A percentile compares a stretch with the other conserved stretches of the same genome.
phyloP scores from a whole-genome alignment of 2,113 vertebrate species.

The Cyrtonyx montezumae region DNA sequence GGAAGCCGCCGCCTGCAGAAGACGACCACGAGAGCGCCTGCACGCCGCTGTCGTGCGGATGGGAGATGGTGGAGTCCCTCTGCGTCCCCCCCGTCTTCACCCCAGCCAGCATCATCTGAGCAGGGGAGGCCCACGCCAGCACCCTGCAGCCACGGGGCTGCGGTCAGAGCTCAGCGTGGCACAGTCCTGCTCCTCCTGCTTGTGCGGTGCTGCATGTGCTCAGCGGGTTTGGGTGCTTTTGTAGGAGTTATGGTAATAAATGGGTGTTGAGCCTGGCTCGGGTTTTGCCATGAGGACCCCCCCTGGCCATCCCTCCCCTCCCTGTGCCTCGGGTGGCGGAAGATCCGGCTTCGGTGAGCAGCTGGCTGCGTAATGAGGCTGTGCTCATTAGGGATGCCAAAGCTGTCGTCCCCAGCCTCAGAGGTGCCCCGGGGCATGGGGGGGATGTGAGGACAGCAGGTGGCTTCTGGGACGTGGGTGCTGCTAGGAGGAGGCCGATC shows the following conservation, averaged over 20 bases:
- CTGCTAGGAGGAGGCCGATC: rapidly evolving
- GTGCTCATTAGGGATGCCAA: background rate
- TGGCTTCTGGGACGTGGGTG: no score
- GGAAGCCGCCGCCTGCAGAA: slow-evolving; percentile 28
- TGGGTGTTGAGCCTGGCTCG: rapidly evolving
- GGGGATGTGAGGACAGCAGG: rapidly evolving
- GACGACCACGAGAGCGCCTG: slow-evolving; percentile 64
- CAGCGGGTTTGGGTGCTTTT: background rate
- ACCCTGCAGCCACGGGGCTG: background rate
- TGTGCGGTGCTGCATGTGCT: rapidly evolving
- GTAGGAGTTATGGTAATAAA: background rate
- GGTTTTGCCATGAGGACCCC: rapidly evolving
- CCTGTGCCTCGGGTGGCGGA: rapidly evolving
- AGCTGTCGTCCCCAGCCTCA: rapidly evolving
- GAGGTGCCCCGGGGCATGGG: background rate
- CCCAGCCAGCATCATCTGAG: slow-evolving; percentile 79
- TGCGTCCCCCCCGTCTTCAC: slow-evolving; percentile 71
- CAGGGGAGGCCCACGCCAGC: background rate
- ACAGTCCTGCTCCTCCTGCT: slow-evolving; percentile 58
- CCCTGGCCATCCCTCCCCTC: rapidly evolving
- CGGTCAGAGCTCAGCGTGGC: background rate
- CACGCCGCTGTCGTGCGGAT: slow-evolving; percentile 77
- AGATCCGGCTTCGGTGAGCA: background rate
- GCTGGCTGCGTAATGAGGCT: background rate
- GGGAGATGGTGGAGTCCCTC: slow-evolving; percentile 78